Evolutionary conservation across 2,113 vertebrate genomes (phyloP).

Genomic region (Lethenteron reissneri): DNA sequence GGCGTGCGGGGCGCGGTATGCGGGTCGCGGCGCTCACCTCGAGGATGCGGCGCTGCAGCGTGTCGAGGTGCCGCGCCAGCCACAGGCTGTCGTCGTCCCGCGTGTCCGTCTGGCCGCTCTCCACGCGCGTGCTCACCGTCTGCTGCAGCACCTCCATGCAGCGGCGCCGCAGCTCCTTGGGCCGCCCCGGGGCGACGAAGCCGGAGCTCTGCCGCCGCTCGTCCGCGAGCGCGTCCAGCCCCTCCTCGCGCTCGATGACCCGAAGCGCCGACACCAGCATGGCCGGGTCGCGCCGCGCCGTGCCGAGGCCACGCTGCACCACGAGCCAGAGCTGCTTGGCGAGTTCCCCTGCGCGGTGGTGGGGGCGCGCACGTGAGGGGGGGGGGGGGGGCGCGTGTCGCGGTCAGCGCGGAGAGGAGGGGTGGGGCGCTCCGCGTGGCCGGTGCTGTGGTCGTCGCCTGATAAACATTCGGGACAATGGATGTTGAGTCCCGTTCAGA

Average conservation of each 20-base stretch:
- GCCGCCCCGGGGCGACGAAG: constrained; percentile 37
- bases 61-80: constrained; percentile 44
- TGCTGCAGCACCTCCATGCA: constrained; percentile 29
- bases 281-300: constrained; percentile 51
- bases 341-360: constrained; percentile 42
- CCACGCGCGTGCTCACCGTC: constrained; percentile 3
- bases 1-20: too few species aligned
- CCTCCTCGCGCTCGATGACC: constrained; percentile 67
- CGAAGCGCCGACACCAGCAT: constrained; percentile 61
- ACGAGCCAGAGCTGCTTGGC: constrained; percentile 49
- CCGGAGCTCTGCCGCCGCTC: constrained; percentile 15
- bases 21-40: constrained; percentile 5
- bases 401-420: constrained; percentile 7
- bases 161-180: constrained; percentile 50
- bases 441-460: too few species aligned
- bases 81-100: constrained; percentile 22
- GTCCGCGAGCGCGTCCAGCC: constrained; percentile 27
- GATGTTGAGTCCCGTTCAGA: too few species aligned
- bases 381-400: constrained; percentile 27
- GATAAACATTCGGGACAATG: too few species aligned
- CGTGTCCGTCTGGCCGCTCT: constrained; percentile 13
- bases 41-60: constrained; percentile 42
- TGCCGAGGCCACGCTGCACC: constrained; percentile 28
- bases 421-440: constrained; percentile 12
- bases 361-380: constrained; percentile 42